A percentile compares a stretch with the other conserved stretches of the same genome.
phyloP scores from a whole-genome alignment of 2,113 vertebrate species.

The Psilopsiagon aymara region DNA sequence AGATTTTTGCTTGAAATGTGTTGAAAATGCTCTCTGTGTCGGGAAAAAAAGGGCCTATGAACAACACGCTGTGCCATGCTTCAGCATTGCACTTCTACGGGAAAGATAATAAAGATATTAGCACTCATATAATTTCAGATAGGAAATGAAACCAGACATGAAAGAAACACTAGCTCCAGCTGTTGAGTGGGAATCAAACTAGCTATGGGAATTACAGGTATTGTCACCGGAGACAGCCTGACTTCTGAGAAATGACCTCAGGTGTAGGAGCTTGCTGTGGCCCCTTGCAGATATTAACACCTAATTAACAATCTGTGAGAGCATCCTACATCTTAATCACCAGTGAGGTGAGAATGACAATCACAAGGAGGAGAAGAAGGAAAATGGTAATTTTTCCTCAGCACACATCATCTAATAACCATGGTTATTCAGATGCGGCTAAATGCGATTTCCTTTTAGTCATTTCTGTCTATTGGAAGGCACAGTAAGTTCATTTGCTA shows the following conservation, averaged over 20 bases:
- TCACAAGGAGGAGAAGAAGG: conserved; percentile 52
- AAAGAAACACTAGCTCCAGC: conserved; percentile 39
- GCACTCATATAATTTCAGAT: conserved; percentile 55
- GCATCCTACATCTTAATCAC: conserved; percentile 60
- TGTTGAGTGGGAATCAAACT: conserved; percentile 54
- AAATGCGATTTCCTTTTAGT: conserved; percentile 57
- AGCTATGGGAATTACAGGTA: conserved; percentile 66
- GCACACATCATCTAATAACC: conserved; percentile 38
- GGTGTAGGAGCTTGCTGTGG: conserved; percentile 62
- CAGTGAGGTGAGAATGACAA: conserved; percentile 48
- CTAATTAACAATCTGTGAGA: conserved; percentile 66
- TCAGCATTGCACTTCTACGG: not conserved
- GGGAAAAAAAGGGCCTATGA: not conserved
- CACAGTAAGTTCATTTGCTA: conserved; percentile 62
- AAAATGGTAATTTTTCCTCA: conserved; percentile 36
- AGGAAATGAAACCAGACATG: conserved; percentile 53
- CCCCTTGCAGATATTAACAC: conserved; percentile 68
- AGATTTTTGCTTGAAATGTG: conserved; percentile 59
- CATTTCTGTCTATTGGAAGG: conserved; percentile 52
- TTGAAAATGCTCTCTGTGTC: not conserved
- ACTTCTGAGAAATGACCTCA: conserved; percentile 58
- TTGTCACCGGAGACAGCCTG: conserved; percentile 44
- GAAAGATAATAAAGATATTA: conserved; percentile 68
- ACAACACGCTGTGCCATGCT: not conserved
- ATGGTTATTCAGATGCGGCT: conserved; percentile 58